phyloP scores from a whole-genome alignment of 1,140 invertebrate genomes.

The Episyrphus balteatus region DNA sequence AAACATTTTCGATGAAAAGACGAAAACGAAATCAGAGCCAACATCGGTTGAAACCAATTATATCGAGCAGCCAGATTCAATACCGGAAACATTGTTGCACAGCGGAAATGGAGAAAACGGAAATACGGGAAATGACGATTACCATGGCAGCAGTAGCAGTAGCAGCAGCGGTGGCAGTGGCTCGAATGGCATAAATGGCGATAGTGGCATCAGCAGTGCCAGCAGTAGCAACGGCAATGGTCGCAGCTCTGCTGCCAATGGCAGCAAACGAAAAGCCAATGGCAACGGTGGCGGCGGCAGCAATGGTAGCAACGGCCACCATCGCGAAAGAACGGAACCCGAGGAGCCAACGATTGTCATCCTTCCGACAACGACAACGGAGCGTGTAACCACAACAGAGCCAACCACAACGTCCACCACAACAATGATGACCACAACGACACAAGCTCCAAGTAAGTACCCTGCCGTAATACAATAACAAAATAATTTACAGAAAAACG shows the following conservation, averaged over 20 bases:
- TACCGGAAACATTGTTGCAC: conserved; percentile 21
- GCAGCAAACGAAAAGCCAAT: conserved; percentile 13
- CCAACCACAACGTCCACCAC: conserved; percentile 42
- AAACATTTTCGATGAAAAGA: conserved; percentile 11
- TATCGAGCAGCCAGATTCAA: conserved; percentile 36
- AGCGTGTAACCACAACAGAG: conserved; percentile 32
- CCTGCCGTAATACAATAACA: background rate
- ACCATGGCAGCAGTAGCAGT: conserved; percentile 41
- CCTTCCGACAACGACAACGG: too few relatives aligned
- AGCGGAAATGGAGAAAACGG: conserved; percentile 35
- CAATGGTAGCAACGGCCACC: background rate
- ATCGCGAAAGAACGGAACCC: background rate
- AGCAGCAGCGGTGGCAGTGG: conserved; percentile 33
- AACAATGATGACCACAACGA: conserved; percentile 51
- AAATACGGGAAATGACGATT: conserved; percentile 38
- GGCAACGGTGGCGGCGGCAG: conserved; percentile 7
- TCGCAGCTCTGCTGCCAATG: conserved; percentile 24
- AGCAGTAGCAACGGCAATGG: conserved; percentile 14
- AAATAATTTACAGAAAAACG: background rate
- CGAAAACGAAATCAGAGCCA: conserved; percentile 33
- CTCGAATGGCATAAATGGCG: conserved; percentile 8
- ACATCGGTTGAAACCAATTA: conserved; percentile 35
- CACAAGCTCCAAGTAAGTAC: conserved; percentile 55
- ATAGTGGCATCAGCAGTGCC: background rate
- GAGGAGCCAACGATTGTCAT: too few relatives aligned